phyloP scores from a whole-genome alignment of 2,797 vertebrate genomes.

The Pseudocheirus occidentalis region DNA sequence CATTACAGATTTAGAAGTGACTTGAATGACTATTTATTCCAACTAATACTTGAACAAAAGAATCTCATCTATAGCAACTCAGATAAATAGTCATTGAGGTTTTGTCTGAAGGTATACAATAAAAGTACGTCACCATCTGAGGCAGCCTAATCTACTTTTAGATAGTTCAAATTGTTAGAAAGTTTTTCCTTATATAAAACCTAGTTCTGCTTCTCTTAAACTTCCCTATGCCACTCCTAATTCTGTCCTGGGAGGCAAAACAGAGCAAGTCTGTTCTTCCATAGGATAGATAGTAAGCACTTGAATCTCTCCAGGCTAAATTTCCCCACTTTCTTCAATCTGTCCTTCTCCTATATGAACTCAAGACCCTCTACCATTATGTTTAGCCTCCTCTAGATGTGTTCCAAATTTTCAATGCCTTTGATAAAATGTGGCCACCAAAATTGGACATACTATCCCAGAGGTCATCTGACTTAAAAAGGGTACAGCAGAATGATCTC shows the following conservation, averaged over 20 bases:
- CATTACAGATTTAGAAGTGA: background rate
- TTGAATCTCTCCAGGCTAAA: background rate
- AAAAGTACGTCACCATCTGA: background rate
- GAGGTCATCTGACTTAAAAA: background rate
- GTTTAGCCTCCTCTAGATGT: background rate
- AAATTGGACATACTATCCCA: background rate
- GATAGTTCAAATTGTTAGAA: background rate
- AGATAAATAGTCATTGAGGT: background rate
- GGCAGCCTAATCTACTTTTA: background rate
- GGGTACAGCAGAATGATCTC: background rate
- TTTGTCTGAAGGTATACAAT: background rate
- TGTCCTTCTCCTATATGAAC: background rate
- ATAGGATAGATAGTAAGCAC: background rate
- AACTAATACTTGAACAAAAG: background rate
- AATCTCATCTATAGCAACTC: background rate
- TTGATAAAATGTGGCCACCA: background rate
- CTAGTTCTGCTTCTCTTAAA: background rate
- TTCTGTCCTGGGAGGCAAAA: background rate
- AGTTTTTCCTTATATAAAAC: background rate
- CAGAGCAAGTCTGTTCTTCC: background rate
- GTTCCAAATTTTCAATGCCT: background rate
- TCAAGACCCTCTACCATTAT: background rate
- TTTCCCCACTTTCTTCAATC: background rate
- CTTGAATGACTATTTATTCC: background rate
- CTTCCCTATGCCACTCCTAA: background rate